Base-by-base conservation (phyloP, 2,888 invertebrate genomes). In the Crematogaster levior region DNA sequence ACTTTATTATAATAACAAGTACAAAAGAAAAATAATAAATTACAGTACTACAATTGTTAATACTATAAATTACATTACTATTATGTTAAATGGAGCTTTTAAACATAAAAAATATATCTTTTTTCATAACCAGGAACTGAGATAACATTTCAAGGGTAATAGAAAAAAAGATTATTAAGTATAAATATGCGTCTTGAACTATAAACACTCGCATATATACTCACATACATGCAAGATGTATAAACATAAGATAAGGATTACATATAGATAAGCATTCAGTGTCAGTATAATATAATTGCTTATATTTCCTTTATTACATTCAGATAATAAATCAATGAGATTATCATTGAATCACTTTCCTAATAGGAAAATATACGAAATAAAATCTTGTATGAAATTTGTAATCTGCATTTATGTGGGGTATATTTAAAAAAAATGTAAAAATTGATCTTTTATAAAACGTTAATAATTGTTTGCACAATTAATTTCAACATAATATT, bases 171-270 rank as follows among this genome's bases (percentile, higher is more conserved):
- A 58, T 9, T 68, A 27, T 18, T 10, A 53, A 61, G 74, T 81
- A 43, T 68, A 80, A 58, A 30, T 27, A 6, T 65, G 66, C 56
- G 3, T 70, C 83, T 90, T 89, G 84, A 86, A 87, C 65, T 79
- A 82, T 37, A 58, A 43, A 1, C n/a, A n/a, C n/a, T n/a, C n/a
- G n/a, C n/a, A n/a, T n/a, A n/a, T n/a, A n/a, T n/a, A n/a, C 24
- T 27, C 40, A 27, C 15, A 30, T 40, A 7, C n/a, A 1, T 18
- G 7, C 43, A 73, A 21, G 21, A 74, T 82, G 63, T 72, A 66
- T 40, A 46, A 82, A 51, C 61, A 58, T 61, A 82, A 65, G 43
- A 89, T 87, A 87, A 89, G 75, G 37, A 81, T 48, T 81, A 61
- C 51, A 63, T 18, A 79, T 56, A 58, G 24, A 77, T 58, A 60